phyloP scores from a whole-genome alignment of 2,113 vertebrate species.

The Vireo altiloquus region DNA sequence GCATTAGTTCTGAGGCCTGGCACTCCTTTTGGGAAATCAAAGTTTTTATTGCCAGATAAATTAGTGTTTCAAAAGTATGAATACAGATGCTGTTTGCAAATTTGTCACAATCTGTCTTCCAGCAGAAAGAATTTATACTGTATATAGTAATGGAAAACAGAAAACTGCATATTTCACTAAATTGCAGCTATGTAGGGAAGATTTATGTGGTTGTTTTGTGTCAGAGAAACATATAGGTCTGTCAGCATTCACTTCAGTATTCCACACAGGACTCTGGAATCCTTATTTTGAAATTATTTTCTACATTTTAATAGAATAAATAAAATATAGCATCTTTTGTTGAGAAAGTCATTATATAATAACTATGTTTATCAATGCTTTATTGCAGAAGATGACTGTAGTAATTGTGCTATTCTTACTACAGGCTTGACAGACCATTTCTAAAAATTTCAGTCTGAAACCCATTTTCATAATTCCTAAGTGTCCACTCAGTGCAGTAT shows the following conservation, averaged over 20 bases:
- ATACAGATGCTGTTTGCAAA: conserved; percentile 78
- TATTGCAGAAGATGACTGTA: conserved; percentile 31
- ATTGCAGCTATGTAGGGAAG: conserved; percentile 72
- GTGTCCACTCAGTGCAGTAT: background rate
- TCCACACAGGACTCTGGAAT: conserved; percentile 20
- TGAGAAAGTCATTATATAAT: conserved; percentile 26
- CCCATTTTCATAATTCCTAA: conserved; percentile 34
- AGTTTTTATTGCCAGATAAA: conserved; percentile 79
- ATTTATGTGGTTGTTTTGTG: conserved; percentile 77
- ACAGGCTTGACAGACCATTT: background rate
- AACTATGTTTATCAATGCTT: conserved; percentile 48
- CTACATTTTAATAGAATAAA: conserved; percentile 62
- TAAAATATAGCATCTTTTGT: conserved; percentile 34
- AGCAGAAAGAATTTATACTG: conserved; percentile 78
- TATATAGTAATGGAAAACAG: conserved; percentile 81
- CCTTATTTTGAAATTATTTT: conserved; percentile 67
- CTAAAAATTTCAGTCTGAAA: background rate
- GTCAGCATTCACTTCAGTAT: conserved; percentile 58
- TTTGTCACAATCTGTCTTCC: conserved; percentile 78
- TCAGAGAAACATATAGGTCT: conserved; percentile 69
- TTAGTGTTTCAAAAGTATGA: conserved; percentile 80
- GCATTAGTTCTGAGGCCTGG: conserved; percentile 71
- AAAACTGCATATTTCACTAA: conserved; percentile 81
- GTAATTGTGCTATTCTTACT: conserved; percentile 43
- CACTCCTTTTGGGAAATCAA: conserved; percentile 81